Percentiles rank a stretch among this genome's conserved stretches.
phyloP scores from a whole-genome alignment of 2,113 vertebrate genomes.

The Platanista minor region DNA sequence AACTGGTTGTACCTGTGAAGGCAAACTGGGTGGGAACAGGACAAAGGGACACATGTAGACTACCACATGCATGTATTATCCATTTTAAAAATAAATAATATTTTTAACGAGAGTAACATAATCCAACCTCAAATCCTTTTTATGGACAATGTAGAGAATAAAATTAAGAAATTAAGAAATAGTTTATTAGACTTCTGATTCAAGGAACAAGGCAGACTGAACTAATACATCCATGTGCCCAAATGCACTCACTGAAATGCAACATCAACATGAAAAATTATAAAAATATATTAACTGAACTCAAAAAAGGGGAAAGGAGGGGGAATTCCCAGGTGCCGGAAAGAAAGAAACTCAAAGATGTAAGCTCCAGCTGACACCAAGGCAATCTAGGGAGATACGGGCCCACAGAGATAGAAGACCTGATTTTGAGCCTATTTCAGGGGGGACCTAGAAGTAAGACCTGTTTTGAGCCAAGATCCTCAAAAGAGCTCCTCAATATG shows the following conservation, averaged over 20 bases:
- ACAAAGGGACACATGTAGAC: neutral
- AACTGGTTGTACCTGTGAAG: neutral
- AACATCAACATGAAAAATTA: conserved; percentile 16
- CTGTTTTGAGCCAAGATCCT: neutral
- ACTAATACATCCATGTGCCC: neutral
- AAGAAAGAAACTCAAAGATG: neutral
- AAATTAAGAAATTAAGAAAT: conserved; percentile 33
- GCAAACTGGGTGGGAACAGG: neutral
- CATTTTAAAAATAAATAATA: conserved; percentile 25
- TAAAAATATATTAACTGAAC: neutral
- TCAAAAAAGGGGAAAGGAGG: neutral
- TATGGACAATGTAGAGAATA: conserved; percentile 27
- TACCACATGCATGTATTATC: neutral
- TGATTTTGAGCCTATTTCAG: neutral
- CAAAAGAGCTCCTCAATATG: neutral
- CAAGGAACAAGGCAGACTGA: neutral
- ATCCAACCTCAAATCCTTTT: conserved; percentile 14
- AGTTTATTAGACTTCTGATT: conserved; percentile 9
- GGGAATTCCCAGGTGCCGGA: neutral
- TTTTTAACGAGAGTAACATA: conserved; percentile 2
- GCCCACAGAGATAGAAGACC: neutral
- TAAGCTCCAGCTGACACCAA: neutral
- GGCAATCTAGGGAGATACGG: neutral
- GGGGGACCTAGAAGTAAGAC: neutral
- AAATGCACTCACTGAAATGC: neutral